phyloP scores from a whole-genome alignment of 2,888 invertebrate species.

The Synergus umbraculus region DNA sequence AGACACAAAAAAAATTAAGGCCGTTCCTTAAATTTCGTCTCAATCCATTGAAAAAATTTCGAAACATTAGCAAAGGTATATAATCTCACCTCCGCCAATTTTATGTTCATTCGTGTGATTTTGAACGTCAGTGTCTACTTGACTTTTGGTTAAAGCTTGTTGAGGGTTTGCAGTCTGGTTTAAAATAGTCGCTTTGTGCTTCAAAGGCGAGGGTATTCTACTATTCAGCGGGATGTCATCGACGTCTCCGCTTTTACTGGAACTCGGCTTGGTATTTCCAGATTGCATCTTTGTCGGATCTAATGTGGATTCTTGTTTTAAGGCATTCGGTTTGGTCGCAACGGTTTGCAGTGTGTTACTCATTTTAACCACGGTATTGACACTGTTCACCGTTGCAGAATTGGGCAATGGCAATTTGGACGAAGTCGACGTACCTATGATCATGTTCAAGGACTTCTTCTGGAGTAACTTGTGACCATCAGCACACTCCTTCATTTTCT shows the following conservation, averaged over 20 bases:
- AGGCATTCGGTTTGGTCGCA: constrained; percentile 72
- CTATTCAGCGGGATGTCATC: constrained; percentile 75
- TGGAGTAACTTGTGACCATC: constrained; percentile 74
- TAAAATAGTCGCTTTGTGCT: constrained; percentile 69
- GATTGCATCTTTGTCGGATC: constrained; percentile 62
- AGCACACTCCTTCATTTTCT: constrained; percentile 79
- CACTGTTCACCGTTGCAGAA: constrained; percentile 70
- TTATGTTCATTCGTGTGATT: constrained; percentile 76
- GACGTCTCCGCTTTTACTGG: constrained; percentile 71
- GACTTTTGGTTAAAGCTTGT: constrained; percentile 67
- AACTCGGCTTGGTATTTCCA: constrained; percentile 66
- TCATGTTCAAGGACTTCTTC: constrained; percentile 74
- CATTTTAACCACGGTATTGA: constrained; percentile 69
- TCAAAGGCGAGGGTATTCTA: constrained; percentile 75
- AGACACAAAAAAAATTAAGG: not conserved
- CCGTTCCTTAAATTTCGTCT: not conserved
- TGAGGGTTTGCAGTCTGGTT: constrained; percentile 68
- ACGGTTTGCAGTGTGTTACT: constrained; percentile 72
- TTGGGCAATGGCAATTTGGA: constrained; percentile 73
- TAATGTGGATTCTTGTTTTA: constrained; percentile 69
- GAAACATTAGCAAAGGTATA: not conserved
- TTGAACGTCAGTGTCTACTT: constrained; percentile 69
- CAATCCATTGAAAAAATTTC: not conserved
- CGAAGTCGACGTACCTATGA: constrained; percentile 69
- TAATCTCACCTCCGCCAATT: constrained; percentile 74